Conservation (phyloP, 2,113 vertebrate species). For the Syngnathus floridae region DNA sequence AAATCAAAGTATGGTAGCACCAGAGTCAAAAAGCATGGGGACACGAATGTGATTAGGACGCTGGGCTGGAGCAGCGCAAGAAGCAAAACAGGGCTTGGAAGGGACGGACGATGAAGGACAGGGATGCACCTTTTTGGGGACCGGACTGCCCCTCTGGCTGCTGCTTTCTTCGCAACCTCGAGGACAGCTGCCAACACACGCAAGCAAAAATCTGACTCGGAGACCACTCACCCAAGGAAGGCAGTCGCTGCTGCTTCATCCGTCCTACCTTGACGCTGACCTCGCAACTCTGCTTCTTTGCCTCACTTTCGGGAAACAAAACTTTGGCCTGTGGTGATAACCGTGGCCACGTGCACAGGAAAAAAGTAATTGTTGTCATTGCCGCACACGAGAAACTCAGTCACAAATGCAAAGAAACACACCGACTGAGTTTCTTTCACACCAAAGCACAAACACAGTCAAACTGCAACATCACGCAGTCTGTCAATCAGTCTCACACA, state of each 20-base stretch:
- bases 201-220: too few relatives aligned
- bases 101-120: too few relatives aligned
- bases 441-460: too few relatives aligned
- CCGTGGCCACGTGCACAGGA: not conserved
- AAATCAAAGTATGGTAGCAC: too few relatives aligned
- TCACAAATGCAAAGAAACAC: not conserved
- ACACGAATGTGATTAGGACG: too few relatives aligned
- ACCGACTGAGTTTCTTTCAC: not conserved
- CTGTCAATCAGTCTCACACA: too few relatives aligned
- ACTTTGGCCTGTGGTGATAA: constrained; percentile 79
- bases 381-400: too few relatives aligned
- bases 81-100: not conserved
- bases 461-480: not conserved
- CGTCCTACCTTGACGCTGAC: constrained; percentile 75
- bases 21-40: too few relatives aligned
- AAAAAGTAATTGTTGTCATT: too few relatives aligned
- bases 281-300: constrained; percentile 70
- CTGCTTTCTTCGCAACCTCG: constrained; percentile 79
- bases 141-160: constrained; percentile 78
- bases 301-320: constrained; percentile 83
- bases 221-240: not conserved
- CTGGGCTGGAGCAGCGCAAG: not conserved
- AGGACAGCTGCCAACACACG: constrained; percentile 70
- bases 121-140: constrained; percentile 81
- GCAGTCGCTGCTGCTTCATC: not conserved